These are phyloP conservation scores for Pteropus alecto DNA, from an alignment of 2,113 vertebrate genomes.

Conservation along the genomic window DNA sequence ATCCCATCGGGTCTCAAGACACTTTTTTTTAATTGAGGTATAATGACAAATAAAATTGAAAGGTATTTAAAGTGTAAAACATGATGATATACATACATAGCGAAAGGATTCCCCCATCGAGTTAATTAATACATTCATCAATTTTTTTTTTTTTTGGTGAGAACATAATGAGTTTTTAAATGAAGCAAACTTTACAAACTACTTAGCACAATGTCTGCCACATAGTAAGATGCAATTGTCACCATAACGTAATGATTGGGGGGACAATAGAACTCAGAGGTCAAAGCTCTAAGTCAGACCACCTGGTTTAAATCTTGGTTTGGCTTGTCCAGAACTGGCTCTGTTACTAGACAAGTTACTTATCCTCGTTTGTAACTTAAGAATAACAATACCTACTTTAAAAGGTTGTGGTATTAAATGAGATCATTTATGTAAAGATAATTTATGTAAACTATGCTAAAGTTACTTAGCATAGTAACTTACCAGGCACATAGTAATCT, in stretches of 20 bases:
- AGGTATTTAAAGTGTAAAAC: neutral
- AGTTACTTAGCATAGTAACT: neutral
- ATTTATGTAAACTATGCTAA: neutral
- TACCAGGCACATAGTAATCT: neutral
- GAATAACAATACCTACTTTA: neutral
- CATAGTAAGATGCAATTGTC: neutral
- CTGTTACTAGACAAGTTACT: neutral
- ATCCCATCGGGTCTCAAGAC: neutral
- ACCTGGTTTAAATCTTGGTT: neutral
- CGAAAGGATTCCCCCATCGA: neutral
- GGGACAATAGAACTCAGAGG: neutral
- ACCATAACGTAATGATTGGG: neutral
- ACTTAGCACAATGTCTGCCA: neutral
- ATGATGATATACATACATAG: neutral
- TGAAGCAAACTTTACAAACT: neutral
- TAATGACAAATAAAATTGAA: neutral
- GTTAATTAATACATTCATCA: neutral
- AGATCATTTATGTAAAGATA: slow-evolving; percentile 8
- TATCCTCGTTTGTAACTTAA: neutral
- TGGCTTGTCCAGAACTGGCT: neutral
- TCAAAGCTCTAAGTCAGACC: neutral
- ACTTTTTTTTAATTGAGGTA: neutral
- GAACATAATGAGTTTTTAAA: neutral
- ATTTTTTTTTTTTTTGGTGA: neutral
- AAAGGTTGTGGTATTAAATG: neutral